Conservation (phyloP, 2,888 invertebrate genomes). For the Aspidapion aeneum region DNA sequence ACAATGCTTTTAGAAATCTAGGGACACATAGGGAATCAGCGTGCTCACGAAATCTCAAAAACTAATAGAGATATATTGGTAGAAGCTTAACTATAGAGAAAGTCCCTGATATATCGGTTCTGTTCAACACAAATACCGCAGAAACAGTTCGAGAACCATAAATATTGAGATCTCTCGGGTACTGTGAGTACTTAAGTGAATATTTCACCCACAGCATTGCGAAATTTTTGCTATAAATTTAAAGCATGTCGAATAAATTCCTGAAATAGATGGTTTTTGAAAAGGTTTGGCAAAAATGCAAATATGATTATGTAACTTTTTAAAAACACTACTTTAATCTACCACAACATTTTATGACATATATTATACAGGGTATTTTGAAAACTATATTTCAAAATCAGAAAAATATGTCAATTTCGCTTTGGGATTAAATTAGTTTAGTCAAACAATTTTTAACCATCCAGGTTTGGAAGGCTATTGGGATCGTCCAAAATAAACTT, state of each 20-base stretch:
- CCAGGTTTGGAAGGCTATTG: not conserved
- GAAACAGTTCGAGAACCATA: not conserved
- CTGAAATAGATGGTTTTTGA: not conserved
- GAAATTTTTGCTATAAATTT: not conserved
- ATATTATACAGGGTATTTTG: too few species aligned
- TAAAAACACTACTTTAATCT: too few species aligned
- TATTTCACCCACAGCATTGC: not conserved
- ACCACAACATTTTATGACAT: too few species aligned
- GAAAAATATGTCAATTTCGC: too few species aligned
- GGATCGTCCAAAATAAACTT: not conserved
- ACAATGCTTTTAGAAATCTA: too few species aligned
- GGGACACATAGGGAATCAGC: too few species aligned
- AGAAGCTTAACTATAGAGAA: not conserved
- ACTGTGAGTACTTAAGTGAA: not conserved
- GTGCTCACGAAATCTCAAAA: slow-evolving; percentile 1
- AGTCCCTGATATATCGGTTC: slow-evolving; percentile 1
- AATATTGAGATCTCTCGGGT: not conserved
- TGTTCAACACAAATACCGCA: not conserved
- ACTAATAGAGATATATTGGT: slow-evolving; percentile 4
- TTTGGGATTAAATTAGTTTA: too few species aligned
- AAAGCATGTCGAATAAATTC: not conserved
- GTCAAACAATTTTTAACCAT: too few species aligned
- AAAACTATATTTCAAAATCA: too few species aligned
- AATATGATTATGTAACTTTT: not conserved
- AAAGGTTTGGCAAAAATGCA: too few species aligned